phyloP scores from a whole-genome alignment of 2,113 vertebrate genomes.

The Tragelaphus buxtoni region DNA sequence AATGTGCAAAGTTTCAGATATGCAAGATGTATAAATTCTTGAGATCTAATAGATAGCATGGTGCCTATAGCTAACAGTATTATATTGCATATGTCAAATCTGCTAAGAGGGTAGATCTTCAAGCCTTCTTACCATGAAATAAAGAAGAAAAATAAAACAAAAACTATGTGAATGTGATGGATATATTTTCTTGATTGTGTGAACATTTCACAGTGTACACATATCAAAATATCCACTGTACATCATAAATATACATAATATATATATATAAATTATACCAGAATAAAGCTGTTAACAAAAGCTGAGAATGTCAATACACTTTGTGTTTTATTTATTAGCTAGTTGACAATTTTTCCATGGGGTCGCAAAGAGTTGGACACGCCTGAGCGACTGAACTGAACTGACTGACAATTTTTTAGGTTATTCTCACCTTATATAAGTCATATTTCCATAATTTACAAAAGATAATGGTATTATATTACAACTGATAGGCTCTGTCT shows the following conservation, averaged over 20 bases:
- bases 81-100: neutral
- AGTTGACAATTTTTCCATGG: too few species aligned
- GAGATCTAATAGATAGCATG: neutral
- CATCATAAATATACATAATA: too few species aligned
- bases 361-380: fast-evolving
- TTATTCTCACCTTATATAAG: neutral
- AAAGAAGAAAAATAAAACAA: neutral
- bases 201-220: neutral
- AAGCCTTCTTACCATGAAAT: neutral
- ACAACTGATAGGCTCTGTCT: neutral
- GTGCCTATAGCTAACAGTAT: neutral
- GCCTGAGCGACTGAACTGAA: neutral
- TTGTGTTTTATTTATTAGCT: too few species aligned
- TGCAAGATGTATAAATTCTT: neutral
- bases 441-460: neutral
- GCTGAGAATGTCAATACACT: too few species aligned
- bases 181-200: neutral
- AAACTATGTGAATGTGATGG: neutral
- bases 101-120: neutral
- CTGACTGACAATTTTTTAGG: neutral
- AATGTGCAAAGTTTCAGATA: neutral
- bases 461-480: neutral
- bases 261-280: too few species aligned
- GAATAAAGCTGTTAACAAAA: too few species aligned
- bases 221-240: too few species aligned